These are phyloP conservation scores for Chrysocyon brachyurus DNA, from an alignment of 2,797 vertebrate genomes.

Conservation along the genomic window DNA sequence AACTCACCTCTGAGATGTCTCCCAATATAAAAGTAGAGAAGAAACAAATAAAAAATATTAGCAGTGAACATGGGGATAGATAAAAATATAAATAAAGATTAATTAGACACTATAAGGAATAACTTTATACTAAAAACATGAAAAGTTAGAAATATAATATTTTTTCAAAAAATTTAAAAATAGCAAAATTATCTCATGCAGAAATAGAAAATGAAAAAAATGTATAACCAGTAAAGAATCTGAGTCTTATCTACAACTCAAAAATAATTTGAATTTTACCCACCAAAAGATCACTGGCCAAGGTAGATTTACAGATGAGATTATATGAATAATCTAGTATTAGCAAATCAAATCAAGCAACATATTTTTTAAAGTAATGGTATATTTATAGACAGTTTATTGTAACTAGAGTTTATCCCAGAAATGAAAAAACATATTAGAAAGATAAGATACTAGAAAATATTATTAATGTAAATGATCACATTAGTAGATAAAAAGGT, in stretches of 20 bases:
- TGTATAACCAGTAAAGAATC: background rate
- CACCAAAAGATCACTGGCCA: background rate
- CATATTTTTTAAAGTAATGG: background rate
- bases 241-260: background rate
- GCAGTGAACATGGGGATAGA: background rate
- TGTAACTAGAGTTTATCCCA: background rate
- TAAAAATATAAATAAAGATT: background rate
- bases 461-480: background rate
- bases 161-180: background rate
- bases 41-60: background rate
- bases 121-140: background rate
- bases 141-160: background rate
- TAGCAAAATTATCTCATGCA: slow-evolving; percentile 28
- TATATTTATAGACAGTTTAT: background rate
- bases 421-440: background rate
- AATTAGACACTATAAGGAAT: background rate
- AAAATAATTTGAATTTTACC: slow-evolving; percentile 19
- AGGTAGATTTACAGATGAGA: background rate
- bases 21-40: background rate
- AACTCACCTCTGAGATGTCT: background rate
- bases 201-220: background rate
- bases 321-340: slow-evolving; percentile 3
- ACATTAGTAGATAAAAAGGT: background rate
- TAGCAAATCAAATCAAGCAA: background rate
- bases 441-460: background rate